Conservation (phyloP, 1,140 invertebrate species). For the Calosoma granatense region DNA sequence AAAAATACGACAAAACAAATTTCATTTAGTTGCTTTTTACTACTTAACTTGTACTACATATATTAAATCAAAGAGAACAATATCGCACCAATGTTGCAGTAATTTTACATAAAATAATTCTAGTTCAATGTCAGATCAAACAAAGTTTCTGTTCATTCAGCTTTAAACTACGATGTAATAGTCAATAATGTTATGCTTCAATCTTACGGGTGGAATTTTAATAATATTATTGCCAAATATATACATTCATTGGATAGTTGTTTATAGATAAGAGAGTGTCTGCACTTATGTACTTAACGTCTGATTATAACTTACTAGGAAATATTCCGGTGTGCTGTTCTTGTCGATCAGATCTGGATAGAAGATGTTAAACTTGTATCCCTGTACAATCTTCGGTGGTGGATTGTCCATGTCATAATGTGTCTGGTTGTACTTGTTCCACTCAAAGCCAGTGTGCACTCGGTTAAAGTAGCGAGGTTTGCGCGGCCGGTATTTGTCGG, state of each 20-base stretch:
- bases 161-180: too few relatives aligned
- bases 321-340: conserved; percentile 86
- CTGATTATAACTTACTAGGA: conserved; percentile 54
- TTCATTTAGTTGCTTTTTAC: too few relatives aligned
- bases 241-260: conserved; percentile 10
- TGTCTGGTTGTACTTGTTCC: conserved; percentile 99
- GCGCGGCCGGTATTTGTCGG: conserved; percentile 93
- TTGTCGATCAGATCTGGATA: conserved; percentile 99
- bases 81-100: background rate
- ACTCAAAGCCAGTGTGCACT: conserved; percentile 94
- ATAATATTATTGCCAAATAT: background rate
- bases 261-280: too few relatives aligned
- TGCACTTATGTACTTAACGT: too few relatives aligned
- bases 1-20: conserved; percentile 38
- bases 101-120: background rate
- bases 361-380: conserved; percentile 99
- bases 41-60: too few relatives aligned
- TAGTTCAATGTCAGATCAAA: too few relatives aligned
- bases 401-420: conserved; percentile 99
- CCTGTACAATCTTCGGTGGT: conserved; percentile 99
- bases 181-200: too few relatives aligned
- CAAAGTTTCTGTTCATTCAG: too few relatives aligned
- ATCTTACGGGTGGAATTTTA: too few relatives aligned
- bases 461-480: conserved; percentile 98
- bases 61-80: too few relatives aligned